Conservation (phyloP, 2,888 invertebrate species). For the Apodemia duryi region DNA sequence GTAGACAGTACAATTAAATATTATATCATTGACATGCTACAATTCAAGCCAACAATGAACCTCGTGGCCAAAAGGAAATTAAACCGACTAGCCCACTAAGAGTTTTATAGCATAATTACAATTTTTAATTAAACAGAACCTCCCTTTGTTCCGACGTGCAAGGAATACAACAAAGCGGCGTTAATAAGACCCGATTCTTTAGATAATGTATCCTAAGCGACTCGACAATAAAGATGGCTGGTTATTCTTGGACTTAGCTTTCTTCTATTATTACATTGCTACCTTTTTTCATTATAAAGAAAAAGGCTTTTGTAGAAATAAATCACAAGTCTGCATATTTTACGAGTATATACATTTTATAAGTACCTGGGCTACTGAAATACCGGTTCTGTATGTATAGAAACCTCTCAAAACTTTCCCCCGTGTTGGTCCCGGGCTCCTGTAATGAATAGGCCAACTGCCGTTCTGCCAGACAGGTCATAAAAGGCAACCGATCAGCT, state of each 20-base stretch:
- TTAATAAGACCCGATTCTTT: conserved; percentile 6
- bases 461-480: no score
- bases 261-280: background rate
- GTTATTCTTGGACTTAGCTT: background rate
- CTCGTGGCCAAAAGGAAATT: conserved; percentile 1
- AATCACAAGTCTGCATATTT: background rate
- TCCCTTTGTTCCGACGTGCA: conserved; percentile 8
- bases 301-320: background rate
- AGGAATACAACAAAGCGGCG: conserved; percentile 7
- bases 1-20: no score
- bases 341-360: background rate
- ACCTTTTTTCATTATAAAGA: background rate
- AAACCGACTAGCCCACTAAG: background rate
- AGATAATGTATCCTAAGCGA: conserved; percentile 1
- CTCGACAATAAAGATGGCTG: background rate
- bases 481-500: no score
- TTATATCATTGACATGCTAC: no score
- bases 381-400: no score
- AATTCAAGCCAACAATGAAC: background rate
- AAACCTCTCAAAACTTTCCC: no score
- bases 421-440: no score
- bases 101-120: conserved; percentile 5
- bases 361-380: no score
- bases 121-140: conserved; percentile 13
- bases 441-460: no score